Evolutionary conservation across 2,113 vertebrate genomes (phyloP).

Genomic region (Tautogolabrus adspersus): DNA sequence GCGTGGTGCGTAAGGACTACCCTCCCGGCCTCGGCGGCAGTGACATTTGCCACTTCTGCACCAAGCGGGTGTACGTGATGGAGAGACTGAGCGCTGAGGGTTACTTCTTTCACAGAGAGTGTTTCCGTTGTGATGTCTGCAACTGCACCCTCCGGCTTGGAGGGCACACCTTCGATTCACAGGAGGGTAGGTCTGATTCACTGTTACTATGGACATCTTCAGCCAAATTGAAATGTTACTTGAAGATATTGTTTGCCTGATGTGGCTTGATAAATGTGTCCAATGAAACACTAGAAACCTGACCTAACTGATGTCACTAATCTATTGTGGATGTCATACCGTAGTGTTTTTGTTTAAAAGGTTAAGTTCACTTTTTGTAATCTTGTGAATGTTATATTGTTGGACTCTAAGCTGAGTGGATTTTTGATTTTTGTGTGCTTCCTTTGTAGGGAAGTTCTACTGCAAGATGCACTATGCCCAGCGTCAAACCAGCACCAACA

Average conservation of each 20-base stretch:
- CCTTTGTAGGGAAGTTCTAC: constrained; percentile 91
- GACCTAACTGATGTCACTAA: background rate
- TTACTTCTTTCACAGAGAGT: constrained; percentile 95
- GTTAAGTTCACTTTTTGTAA: background rate
- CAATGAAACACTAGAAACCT: background rate
- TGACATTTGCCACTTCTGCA: constrained; percentile 93
- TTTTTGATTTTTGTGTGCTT: constrained; percentile 24
- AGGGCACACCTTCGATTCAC: constrained; percentile 88
- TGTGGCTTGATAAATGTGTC: background rate
- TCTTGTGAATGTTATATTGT: no score
- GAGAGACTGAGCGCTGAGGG: constrained; percentile 94
- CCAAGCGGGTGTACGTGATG: constrained; percentile 94
- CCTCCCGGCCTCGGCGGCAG: constrained; percentile 88
- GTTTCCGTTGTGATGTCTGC: constrained; percentile 93
- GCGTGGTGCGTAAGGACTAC: constrained; percentile 83
- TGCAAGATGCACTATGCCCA: constrained; percentile 94
- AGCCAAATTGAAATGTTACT: no score
- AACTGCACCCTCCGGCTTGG: constrained; percentile 89
- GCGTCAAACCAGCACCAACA: constrained; percentile 78
- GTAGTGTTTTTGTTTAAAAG: background rate
- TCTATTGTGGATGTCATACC: no score
- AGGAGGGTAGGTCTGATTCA: constrained; percentile 67
- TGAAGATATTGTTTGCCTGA: background rate
- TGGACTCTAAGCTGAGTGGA: background rate
- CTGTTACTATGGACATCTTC: background rate